A percentile compares a stretch with the other conserved stretches of the same genome.
Conservation (phyloP, 2,797 vertebrate species). For the Chelidonichthys spinosus region DNA sequence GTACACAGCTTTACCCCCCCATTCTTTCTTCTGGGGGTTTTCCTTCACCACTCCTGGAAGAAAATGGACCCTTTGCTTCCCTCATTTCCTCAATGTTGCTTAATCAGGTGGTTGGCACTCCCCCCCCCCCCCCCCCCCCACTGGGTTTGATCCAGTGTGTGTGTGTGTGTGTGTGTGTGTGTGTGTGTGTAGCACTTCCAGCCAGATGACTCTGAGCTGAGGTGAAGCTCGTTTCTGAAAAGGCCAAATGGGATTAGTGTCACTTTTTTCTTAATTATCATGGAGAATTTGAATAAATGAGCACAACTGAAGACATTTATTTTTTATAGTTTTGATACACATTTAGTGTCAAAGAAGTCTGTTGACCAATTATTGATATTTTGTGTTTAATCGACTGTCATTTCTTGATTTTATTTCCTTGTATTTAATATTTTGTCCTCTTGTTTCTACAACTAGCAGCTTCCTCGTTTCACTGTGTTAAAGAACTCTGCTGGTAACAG, state of each 20-base stretch:
- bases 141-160: slow-evolving; percentile 57
- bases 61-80: slow-evolving; percentile 64
- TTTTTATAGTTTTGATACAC: neutral
- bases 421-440: neutral
- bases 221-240: slow-evolving; percentile 4
- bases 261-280: slow-evolving; percentile 1
- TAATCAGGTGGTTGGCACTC: slow-evolving; percentile 60
- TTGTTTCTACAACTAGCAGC: neutral
- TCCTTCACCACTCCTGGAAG: slow-evolving; percentile 32
- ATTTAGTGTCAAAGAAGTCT: neutral
- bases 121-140: neutral
- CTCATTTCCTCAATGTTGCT: slow-evolving; percentile 73
- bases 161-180: too few relatives aligned
- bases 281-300: slow-evolving; percentile 16
- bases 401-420: neutral
- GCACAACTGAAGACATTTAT: neutral
- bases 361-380: neutral
- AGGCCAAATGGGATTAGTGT: slow-evolving; percentile 20
- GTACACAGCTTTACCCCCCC: slow-evolving; percentile 33
- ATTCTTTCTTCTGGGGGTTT: slow-evolving; percentile 44
- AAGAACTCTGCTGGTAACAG: too few relatives aligned
- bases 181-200: slow-evolving; percentile 2
- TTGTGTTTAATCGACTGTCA: neutral
- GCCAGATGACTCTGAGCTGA: neutral
- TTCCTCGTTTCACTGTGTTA: too few relatives aligned